phyloP scores from a whole-genome alignment of 2,797 vertebrate genomes.

The Gallinago solitaria region DNA sequence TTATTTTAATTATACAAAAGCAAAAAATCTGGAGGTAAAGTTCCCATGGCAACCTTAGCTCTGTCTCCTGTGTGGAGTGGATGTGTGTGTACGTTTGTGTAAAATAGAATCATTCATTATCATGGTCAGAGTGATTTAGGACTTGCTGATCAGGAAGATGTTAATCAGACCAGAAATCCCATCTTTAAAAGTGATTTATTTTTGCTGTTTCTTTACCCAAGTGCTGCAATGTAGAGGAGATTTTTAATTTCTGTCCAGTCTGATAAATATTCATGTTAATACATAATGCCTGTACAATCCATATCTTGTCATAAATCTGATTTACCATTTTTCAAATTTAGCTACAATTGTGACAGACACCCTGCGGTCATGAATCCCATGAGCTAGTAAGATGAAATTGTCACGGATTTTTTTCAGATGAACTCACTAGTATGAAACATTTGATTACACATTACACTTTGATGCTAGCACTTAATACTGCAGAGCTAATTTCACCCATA shows the following conservation, averaged over 20 bases:
- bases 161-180: not conserved
- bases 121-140: not conserved
- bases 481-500: not conserved
- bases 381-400: not conserved
- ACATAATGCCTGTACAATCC: not conserved
- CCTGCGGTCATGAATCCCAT: not conserved
- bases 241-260: slow-evolving; percentile 7
- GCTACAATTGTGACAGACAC: not conserved
- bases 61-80: not conserved
- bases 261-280: not conserved
- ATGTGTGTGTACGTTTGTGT: not conserved
- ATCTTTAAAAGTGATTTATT: not conserved
- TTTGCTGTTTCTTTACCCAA: not conserved
- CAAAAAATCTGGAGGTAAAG: not conserved
- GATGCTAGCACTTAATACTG: not conserved
- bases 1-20: slow-evolving; percentile 17
- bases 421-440: not conserved
- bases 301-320: not conserved
- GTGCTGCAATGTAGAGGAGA: not conserved
- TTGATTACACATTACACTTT: not conserved
- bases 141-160: not conserved
- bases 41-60: slow-evolving; percentile 28
- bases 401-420: not conserved
- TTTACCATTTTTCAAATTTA: not conserved
- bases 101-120: not conserved